Evolutionary conservation across 2,888 invertebrate genomes (phyloP).

Genomic region (Pemphredon lugubris): DNA sequence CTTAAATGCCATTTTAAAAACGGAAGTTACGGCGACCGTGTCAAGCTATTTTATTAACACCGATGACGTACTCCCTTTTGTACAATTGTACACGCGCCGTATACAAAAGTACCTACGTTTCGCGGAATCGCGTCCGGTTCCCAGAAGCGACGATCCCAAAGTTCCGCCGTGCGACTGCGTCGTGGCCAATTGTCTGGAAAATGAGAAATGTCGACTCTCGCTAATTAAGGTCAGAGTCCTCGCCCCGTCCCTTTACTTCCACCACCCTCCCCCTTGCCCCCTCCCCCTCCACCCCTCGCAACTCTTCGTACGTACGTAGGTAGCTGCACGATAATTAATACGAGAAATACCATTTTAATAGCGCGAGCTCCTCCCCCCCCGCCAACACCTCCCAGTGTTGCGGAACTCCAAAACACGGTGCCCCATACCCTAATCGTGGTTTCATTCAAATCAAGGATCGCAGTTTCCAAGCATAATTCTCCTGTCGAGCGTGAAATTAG

Average conservation of each 20-base stretch:
- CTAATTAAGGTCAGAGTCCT: constrained; percentile 63
- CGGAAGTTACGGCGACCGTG: no score
- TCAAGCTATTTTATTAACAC: no score
- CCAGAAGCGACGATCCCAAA: constrained; percentile 21
- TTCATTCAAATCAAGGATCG: constrained; percentile 23
- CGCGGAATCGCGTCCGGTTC: constrained; percentile 21
- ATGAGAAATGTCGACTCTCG: constrained; percentile 62
- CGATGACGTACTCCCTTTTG: no score
- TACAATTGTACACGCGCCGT: no score
- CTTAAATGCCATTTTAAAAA: no score
- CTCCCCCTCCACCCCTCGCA: no score
- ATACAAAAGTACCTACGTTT: constrained; percentile 8
- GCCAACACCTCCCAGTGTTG: no score
- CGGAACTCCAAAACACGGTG: constrained; percentile 15
- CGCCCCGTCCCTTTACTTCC: constrained; percentile 23
- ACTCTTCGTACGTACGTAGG: no score
- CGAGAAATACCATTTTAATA: constrained; percentile 55
- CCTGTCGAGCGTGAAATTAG: no score
- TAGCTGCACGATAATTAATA: constrained; percentile 64
- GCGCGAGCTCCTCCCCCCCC: constrained; percentile 13
- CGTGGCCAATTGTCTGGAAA: constrained; percentile 64
- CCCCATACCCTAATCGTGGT: constrained; percentile 2
- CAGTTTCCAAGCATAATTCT: not conserved
- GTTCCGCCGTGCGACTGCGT: constrained; percentile 20
- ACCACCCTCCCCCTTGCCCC: no score